Evolutionary conservation across 2,113 vertebrate genomes (phyloP), one percentile per base, ranked within the genome.

Genomic region (Oncorhynchus tshawytscha): DNA sequence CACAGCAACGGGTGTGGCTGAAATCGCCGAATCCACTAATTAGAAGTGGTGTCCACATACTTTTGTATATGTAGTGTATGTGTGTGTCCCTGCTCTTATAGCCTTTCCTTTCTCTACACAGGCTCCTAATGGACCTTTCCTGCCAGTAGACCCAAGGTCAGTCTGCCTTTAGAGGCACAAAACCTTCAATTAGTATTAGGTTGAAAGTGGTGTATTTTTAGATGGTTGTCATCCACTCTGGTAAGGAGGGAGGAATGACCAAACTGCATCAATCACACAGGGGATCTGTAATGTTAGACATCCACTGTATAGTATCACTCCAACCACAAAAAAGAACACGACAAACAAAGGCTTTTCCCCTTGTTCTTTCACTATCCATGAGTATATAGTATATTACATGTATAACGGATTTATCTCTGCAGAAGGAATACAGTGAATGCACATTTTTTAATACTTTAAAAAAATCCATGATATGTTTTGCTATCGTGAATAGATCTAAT

Each of bases 81-180:
- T 45, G 39, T 45, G 39, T 45, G 9, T 45, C 39, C 39, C 39
- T 45, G 39, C 39, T 45, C 39, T 45, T 45, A 45, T 57, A 57
- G 16, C 54, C 16, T 57, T 57, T 57, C 54, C 18, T 20, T 11
- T 27, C 29, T 49, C 75, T 72, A 66, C 68, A 54, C 62, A 64
- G 71, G 71, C 66, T 73, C 75, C 73, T 22, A 74, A 70, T 69
- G 80, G 88, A 87, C 81, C 80, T 88, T 86, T 72, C 5, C 12
- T 1, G 45, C 65, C 39, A 45, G 9, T 45, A 48, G 5, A 24
- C 24, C 25, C 24, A 51, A 12, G 70, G 78, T 45, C 67, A 76
- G 24, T 49, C 75, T 29, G 31, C 79, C 74, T 59, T 64, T 74
- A 77, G 79, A 3, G 9, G 16, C 67, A 72, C 48, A 24, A 45